phyloP scores from a whole-genome alignment of 2,797 vertebrate genomes.

The Rhodeus uyekii region DNA sequence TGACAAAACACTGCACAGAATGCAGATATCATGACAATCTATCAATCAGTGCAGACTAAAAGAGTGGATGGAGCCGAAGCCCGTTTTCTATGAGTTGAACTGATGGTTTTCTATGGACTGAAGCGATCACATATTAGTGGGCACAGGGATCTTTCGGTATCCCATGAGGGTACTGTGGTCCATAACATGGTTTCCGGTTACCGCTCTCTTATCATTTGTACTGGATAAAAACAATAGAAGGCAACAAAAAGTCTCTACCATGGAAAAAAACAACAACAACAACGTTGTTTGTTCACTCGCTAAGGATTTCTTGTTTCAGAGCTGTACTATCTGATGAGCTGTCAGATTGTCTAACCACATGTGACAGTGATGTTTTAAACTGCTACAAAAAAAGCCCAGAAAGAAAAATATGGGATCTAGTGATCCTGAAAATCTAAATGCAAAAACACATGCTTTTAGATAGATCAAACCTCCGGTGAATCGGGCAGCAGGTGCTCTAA shows the following conservation, averaged over 20 bases:
- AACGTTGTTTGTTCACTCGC: conserved; percentile 17
- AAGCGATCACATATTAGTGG: too few species aligned
- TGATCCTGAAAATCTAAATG: conserved; percentile 33
- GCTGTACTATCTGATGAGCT: conserved; percentile 36
- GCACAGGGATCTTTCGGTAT: too few species aligned
- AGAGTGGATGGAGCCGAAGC: too few species aligned
- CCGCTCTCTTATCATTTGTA: too few species aligned
- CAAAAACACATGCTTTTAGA: conserved; percentile 21
- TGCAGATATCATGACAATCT: too few species aligned
- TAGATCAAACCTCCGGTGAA: conserved; percentile 13
- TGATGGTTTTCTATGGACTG: too few species aligned
- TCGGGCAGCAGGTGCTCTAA: conserved; percentile 15
- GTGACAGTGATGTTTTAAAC: conserved; percentile 50
- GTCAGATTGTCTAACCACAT: conserved; percentile 47
- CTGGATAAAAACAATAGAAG: neutral
- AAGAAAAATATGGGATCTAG: conserved; percentile 27
- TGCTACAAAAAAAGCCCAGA: conserved; percentile 18
- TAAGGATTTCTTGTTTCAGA: conserved; percentile 3
- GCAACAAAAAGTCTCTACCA: neutral
- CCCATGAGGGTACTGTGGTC: too few species aligned
- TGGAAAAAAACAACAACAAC: neutral
- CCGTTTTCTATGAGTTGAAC: too few species aligned
- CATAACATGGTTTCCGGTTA: too few species aligned
- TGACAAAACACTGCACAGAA: too few species aligned
- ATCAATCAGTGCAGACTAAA: too few species aligned